Percentiles rank a stretch among this genome's conserved stretches.
These are phyloP conservation scores for Spisula solida DNA, from an alignment of 2,888 invertebrate genomes.

Conservation along the genomic window DNA sequence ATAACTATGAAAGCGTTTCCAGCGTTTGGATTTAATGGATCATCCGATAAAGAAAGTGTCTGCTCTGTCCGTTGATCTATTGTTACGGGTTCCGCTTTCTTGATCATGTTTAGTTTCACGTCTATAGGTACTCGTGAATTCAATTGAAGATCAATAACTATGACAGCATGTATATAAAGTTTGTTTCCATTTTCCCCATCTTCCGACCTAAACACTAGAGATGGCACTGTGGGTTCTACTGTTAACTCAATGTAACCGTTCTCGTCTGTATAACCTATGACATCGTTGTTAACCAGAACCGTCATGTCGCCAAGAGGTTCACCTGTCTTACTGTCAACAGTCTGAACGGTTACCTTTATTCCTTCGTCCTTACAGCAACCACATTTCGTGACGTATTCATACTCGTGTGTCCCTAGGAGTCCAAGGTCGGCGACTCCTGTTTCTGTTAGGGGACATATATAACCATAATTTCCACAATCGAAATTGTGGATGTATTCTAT, in stretches of 20 bases:
- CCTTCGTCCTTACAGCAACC: conserved; percentile 34
- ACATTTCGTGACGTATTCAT: conserved; percentile 31
- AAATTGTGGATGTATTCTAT: background rate
- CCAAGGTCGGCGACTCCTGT: conserved; percentile 22
- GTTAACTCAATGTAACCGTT: conserved; percentile 8
- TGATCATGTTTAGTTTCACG: conserved; percentile 1
- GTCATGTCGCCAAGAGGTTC: background rate
- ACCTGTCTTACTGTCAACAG: background rate
- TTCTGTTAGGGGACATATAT: conserved; percentile 32
- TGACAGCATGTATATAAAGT: conserved; percentile 33
- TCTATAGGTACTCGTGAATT: conserved; percentile 18
- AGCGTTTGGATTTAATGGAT: background rate
- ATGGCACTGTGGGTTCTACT: background rate
- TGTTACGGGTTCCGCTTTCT: background rate
- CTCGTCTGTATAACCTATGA: background rate
- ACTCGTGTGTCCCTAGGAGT: background rate
- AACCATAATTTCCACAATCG: conserved; percentile 34
- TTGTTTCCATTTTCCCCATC: background rate
- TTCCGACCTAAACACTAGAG: background rate
- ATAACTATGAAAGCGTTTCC: conserved; percentile 22
- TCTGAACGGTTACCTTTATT: background rate
- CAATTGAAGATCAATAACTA: conserved; percentile 13
- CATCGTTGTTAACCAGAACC: background rate
- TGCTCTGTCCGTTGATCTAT: background rate
- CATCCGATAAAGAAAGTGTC: background rate